Conservation (phyloP, 2,113 vertebrate species). For the Chaetodon trifascialis region DNA sequence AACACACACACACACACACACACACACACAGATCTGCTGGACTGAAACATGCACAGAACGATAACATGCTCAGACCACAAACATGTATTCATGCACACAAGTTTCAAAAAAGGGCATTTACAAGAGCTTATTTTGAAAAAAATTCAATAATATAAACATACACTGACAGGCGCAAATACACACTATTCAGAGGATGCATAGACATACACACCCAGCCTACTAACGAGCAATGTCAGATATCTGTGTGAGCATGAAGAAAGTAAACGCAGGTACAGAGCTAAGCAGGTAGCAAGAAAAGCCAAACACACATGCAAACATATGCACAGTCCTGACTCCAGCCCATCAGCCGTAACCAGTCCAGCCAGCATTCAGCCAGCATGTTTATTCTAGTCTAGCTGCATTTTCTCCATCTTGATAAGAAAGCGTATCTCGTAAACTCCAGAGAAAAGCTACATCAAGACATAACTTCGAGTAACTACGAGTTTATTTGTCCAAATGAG, state of each 20-base stretch:
- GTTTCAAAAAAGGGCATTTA: too few relatives aligned
- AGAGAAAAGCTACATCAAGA: constrained; percentile 41
- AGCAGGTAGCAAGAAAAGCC: constrained; percentile 10
- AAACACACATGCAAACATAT: constrained; percentile 1
- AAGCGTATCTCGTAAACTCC: constrained; percentile 15
- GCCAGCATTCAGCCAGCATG: constrained; percentile 17
- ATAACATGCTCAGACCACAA: neutral
- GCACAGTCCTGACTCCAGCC: neutral
- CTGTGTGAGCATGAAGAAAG: constrained; percentile 1
- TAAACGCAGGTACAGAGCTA: constrained; percentile 7
- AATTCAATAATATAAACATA: neutral
- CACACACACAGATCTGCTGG: constrained; percentile 33
- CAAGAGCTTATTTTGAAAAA: neutral
- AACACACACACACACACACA: constrained; percentile 34
- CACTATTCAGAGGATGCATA: neutral
- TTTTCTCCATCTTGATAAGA: constrained; percentile 24
- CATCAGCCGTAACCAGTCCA: constrained; percentile 33
- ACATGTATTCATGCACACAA: neutral
- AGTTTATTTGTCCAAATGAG: constrained; percentile 68
- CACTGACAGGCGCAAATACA: neutral
- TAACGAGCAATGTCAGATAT: constrained; percentile 9
- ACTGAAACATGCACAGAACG: constrained; percentile 28
- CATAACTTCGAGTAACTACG: constrained; percentile 56
- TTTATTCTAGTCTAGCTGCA: constrained; percentile 29
- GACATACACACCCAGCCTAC: neutral